Evolutionary conservation across 1,140 invertebrate species (phyloP), one percentile per base, ranked within the genome.

Genomic region (Drosophila simulans): DNA sequence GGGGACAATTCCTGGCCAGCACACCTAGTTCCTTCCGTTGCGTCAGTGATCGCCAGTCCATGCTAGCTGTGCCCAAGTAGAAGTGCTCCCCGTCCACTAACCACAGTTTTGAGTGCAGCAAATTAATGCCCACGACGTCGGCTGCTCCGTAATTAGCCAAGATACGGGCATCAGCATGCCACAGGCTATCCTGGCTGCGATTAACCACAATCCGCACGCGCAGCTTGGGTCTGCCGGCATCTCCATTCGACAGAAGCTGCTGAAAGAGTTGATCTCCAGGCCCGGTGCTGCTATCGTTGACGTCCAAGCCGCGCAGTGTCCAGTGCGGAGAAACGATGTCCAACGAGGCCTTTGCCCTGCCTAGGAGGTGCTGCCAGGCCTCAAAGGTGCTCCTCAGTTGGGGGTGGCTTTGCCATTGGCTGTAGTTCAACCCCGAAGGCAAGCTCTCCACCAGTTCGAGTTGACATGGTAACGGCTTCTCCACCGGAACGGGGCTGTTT

Each of bases 21-120:
- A 98, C 93, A 7, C 98, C 98, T 56, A 99, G 91, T 93, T 99
- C 98, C 93, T 99, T 99, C 1, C 99, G 97, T 94, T 99, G 98
- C 7, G 98, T 98, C 0, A 99, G 93, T 0, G 98, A 96, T 80
- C 98, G 94, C 98, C 98, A 99, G 92, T 99, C 97, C 96, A 97
- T 97, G 85, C 97, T 97, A 3, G 97, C 97, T 84, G 96, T 97
- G n/a, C 97, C 97, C 55, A 98, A 93, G 90, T 97, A 98, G 64
- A 97, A 94, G 90, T 97, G 95, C 66, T 94, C 94, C 46, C 94
- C 93, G 92, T 99, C 98, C 37, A 98, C 94, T 11, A 99, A 94
- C 96, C 96, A 96, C 10, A 99, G 94, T 93, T 99, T 99, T 0
- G 98, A 99, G 90, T 99, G 98, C 11, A 99, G 93, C 0, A 12